These are phyloP conservation scores for Strix uralensis DNA, from an alignment of 2,113 vertebrate species.

Conservation along the genomic window DNA sequence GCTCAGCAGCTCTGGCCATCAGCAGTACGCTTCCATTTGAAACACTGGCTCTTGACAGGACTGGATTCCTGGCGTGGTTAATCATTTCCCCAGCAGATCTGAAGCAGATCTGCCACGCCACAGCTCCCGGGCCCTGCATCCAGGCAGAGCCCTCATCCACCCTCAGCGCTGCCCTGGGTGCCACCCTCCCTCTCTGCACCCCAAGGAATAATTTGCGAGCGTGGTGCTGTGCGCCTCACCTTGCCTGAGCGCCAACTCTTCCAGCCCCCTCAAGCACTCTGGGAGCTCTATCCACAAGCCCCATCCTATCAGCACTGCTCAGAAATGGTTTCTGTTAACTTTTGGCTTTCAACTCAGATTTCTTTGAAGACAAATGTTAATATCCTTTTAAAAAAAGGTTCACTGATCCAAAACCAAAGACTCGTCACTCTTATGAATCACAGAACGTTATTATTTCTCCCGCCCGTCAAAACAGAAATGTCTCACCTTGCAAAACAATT, in stretches of 20 bases:
- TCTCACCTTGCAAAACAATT: not conserved
- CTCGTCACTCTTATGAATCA: not conserved
- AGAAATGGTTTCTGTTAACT: not conserved
- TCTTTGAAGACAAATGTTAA: not conserved
- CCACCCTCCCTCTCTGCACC: not conserved
- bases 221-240: rapidly evolving
- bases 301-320: not conserved
- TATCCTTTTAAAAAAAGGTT: not conserved
- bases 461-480: not conserved
- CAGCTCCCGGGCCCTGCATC: not conserved
- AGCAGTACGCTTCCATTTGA: rapidly evolving
- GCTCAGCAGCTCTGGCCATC: not conserved
- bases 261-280: not conserved
- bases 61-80: not conserved
- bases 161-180: not conserved
- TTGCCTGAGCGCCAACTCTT: not conserved
- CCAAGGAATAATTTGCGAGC: not conserved
- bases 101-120: not conserved
- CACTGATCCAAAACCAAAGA: not conserved
- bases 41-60: rapidly evolving
- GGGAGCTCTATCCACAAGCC: not conserved
- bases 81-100: not conserved
- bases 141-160: not conserved
- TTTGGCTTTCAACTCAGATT: not conserved
- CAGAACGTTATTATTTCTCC: not conserved